These are phyloP conservation scores for Brachionus rotundiformis DNA, from an alignment of 1,140 invertebrate genomes.

Conservation along the genomic window DNA sequence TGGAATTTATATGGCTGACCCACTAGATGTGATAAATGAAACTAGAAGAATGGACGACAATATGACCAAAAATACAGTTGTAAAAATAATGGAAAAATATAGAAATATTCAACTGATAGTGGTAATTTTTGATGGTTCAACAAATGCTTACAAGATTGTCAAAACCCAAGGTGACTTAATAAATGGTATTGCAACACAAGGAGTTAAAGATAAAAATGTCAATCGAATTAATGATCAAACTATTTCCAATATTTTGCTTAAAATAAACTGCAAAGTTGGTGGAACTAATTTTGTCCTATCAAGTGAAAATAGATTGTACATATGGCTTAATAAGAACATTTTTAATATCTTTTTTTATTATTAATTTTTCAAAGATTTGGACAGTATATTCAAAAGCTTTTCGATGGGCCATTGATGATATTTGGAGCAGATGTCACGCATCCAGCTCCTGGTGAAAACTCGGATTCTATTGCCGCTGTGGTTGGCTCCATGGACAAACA, in stretches of 20 bases:
- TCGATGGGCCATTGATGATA: constrained; percentile 98
- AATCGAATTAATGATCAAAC: constrained; percentile 99
- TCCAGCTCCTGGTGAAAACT: constrained; percentile 96
- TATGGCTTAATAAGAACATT: neutral
- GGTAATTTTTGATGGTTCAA: constrained; percentile 61
- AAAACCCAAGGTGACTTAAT: constrained; percentile 98
- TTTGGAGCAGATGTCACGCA: constrained; percentile 99
- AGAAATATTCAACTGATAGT: constrained; percentile 16
- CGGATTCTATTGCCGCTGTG: constrained; percentile 93
- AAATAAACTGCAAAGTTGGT: constrained; percentile 98
- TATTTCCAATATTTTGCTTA: constrained; percentile 96
- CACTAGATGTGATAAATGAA: neutral
- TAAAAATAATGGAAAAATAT: neutral
- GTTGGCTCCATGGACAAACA: constrained; percentile 49
- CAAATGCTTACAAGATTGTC: constrained; percentile 98
- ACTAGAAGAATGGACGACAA: constrained; percentile 20
- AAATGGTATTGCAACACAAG: constrained; percentile 99
- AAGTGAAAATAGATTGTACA: constrained; percentile 3
- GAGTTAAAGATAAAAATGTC: constrained; percentile 99
- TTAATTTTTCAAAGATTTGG: constrained; percentile 28
- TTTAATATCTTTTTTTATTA: neutral
- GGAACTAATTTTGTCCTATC: constrained; percentile 95
- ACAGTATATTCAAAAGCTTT: constrained; percentile 68
- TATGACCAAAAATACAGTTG: neutral
- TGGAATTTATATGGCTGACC: neutral